phyloP scores from a whole-genome alignment of 2,888 invertebrate species.

The Syritta pipiens region DNA sequence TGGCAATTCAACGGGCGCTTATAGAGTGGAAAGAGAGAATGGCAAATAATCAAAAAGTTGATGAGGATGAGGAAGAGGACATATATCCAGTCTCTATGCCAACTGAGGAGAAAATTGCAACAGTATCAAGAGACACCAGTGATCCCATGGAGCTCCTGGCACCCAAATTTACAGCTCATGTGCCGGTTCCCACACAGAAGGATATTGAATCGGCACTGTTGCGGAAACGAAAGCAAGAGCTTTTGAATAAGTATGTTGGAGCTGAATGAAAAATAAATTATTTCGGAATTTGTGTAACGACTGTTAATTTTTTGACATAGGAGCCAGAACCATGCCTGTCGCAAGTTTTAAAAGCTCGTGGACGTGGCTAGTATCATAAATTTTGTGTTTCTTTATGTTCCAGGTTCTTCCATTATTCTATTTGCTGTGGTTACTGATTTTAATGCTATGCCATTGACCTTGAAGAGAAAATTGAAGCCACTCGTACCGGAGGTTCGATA shows the following conservation, averaged over 20 bases:
- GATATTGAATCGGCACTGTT: slow-evolving; percentile 96
- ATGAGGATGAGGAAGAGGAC: slow-evolving; percentile 85
- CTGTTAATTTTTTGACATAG: no score
- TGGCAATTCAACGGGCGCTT: slow-evolving; percentile 82
- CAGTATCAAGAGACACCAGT: slow-evolving; percentile 33
- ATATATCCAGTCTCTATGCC: slow-evolving; percentile 77
- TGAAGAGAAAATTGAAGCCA: no score
- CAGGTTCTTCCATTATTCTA: no score
- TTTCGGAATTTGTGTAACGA: no score
- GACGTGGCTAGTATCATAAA: no score
- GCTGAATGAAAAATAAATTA: slow-evolving; percentile 75
- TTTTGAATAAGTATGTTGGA: slow-evolving; percentile 90
- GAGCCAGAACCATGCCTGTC: no score
- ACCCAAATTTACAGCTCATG: slow-evolving; percentile 88
- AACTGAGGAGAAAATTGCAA: slow-evolving; percentile 73
- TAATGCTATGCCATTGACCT: no score
- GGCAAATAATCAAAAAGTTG: slow-evolving; percentile 84
- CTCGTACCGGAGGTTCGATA: no score
- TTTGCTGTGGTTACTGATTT: no score
- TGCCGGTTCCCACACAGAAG: slow-evolving; percentile 95
- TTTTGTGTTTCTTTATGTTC: no score
- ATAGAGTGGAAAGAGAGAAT: slow-evolving; percentile 85
- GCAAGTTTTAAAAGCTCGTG: no score
- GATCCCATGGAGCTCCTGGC: slow-evolving; percentile 79
- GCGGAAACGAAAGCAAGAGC: slow-evolving; percentile 93